A percentile compares a stretch with the other conserved stretches of the same genome.
Evolutionary conservation across 1,140 invertebrate genomes (phyloP).

Genomic region (Meteorus sp.): DNA sequence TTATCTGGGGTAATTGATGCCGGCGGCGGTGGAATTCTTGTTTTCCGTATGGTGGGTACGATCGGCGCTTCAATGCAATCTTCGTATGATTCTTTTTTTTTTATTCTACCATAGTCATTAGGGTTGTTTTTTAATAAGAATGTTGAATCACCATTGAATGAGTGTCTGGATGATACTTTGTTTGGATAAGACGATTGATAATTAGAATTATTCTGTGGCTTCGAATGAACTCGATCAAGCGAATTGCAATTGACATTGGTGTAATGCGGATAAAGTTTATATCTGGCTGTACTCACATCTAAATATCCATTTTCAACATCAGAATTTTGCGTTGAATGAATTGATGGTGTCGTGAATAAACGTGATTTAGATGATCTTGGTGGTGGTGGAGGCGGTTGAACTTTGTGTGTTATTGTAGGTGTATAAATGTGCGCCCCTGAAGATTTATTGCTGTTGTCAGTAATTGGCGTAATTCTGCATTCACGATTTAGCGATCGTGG

Average conservation of each 20-base stretch:
- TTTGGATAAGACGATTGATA: background rate
- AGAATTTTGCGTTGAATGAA: constrained; percentile 23
- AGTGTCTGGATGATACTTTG: background rate
- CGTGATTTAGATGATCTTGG: constrained; percentile 69
- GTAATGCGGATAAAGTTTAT: background rate
- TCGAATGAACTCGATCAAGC: constrained; percentile 8
- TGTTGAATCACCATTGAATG: too few relatives aligned
- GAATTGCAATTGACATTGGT: constrained; percentile 24
- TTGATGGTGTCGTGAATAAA: constrained; percentile 43
- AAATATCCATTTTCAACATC: background rate
- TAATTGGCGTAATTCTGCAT: background rate
- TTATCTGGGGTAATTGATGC: constrained; percentile 6
- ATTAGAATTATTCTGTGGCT: background rate
- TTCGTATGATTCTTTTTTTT: too few relatives aligned
- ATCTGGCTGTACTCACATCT: background rate
- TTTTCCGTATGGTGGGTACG: background rate
- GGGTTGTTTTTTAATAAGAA: too few relatives aligned
- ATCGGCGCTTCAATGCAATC: constrained; percentile 14
- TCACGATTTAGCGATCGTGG: background rate
- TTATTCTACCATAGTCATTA: too few relatives aligned
- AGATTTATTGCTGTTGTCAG: background rate
- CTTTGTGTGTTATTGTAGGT: constrained; percentile 45
- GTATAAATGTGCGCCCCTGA: background rate
- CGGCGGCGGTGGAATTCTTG: background rate
- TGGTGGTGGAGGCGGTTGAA: constrained; percentile 68